These are phyloP conservation scores for Sitodiplosis mosellana DNA, from an alignment of 1,140 invertebrate species.

Conservation along the genomic window DNA sequence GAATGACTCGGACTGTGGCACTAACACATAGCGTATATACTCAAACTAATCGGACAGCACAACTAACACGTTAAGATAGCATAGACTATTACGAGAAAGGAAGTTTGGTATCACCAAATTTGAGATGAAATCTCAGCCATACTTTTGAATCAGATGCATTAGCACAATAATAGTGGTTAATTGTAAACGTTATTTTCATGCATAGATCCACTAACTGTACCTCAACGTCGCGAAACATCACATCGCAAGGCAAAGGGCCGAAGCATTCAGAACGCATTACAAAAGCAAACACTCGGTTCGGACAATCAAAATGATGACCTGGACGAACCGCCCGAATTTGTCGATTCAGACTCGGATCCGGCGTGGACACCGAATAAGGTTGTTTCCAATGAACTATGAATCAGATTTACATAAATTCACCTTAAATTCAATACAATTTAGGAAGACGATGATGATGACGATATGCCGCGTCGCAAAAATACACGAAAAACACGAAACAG, in stretches of 20 bases:
- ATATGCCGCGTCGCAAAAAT: not conserved
- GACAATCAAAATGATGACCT: conserved; percentile 12
- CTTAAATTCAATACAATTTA: conserved; percentile 7
- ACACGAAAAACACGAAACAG: not conserved
- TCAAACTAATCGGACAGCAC: no score
- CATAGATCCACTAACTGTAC: conserved; percentile 28
- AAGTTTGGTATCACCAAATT: no score
- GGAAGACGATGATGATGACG: conserved; percentile 6
- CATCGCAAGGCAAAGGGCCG: conserved; percentile 42
- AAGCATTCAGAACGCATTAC: conserved; percentile 20
- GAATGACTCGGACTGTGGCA: no score
- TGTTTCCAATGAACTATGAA: not conserved
- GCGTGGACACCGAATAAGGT: conserved; percentile 46
- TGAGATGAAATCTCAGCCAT: no score
- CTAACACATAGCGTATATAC: no score
- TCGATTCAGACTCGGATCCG: conserved; percentile 49
- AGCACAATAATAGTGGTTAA: no score
- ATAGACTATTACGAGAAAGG: no score
- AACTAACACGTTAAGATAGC: no score
- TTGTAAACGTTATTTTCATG: no score
- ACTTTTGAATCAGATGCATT: no score
- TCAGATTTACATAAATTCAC: no score
- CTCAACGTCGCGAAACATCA: conserved; percentile 34
- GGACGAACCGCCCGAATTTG: conserved; percentile 30
- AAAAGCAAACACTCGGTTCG: conserved; percentile 8